Conservation (phyloP, 2,113 vertebrate genomes). For the Actenoides lindsayi region DNA sequence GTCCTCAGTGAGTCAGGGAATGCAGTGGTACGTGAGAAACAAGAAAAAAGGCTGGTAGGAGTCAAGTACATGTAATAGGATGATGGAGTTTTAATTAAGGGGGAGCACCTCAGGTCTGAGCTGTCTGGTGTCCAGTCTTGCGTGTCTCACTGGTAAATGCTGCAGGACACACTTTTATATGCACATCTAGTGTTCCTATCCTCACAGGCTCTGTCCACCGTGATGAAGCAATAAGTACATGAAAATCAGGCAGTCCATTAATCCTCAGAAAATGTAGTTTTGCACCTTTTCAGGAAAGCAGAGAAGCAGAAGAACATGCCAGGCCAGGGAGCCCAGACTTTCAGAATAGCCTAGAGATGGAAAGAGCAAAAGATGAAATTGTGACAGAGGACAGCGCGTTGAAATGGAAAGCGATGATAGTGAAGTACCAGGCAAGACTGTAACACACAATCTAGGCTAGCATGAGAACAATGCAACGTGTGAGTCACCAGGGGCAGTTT, state of each 20-base stretch:
- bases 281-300: neutral
- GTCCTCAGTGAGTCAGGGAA: neutral
- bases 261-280: neutral
- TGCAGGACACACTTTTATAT: neutral
- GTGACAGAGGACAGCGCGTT: neutral
- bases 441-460: neutral
- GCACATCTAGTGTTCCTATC: neutral
- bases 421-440: neutral
- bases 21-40: neutral
- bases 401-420: neutral
- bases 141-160: neutral
- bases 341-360: neutral
- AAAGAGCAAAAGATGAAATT: neutral
- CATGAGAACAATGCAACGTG: fast-evolving
- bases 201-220: neutral
- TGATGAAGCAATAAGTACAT: neutral
- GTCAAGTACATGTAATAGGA: neutral
- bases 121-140: neutral
- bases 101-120: neutral
- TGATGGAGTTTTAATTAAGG: neutral
- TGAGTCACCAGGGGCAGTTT: neutral
- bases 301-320: neutral
- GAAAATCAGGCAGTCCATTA: neutral
- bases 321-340: neutral
- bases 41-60: neutral